Evolutionary conservation across 2,797 vertebrate species (phyloP), one percentile per base, ranked within the genome.

Genomic region (Diplodus sargus): DNA sequence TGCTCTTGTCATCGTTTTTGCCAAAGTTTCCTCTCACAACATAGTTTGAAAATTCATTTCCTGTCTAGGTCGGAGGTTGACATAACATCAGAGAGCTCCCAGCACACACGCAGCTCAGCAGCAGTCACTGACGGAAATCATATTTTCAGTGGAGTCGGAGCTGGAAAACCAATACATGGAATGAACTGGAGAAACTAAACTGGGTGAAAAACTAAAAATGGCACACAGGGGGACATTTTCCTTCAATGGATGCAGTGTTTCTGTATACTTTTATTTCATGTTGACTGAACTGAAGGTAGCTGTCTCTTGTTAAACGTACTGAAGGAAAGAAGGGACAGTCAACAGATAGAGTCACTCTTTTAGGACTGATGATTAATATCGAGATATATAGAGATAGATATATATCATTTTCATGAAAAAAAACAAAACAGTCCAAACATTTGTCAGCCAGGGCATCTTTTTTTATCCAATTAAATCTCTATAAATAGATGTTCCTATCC

Each of bases 11-110:
- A 34, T 68, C 4, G 4, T 65, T 59, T 63, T 51, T 74, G 47
- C 25, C n/a, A 68, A 59, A 68, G 1, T 6, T 67, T 14, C 17
- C 14, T 59, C 54, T 53, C 30, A 67, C 20, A 51, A 68, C 54
- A 53, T 16, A 22, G 70, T 76, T 70, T 49, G 7, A 74, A 58
- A 74, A 20, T 30, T 54, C 5, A 89, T 75, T 84, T 83, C 74
- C 82, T 87, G 73, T 81, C 79, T 16, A 67, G 78, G 74, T 89
- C 72, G 81, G 69, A 78, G 81, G 81, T 75, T 71, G 49, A 15
- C 13, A 65, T 14, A 85, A 78, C 79, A 86, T 17, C 63, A 47
- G 45, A 66, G 28, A 54, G 67, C 0, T 0, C 18, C 10, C 7
- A 63, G 3, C 48, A 52, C 11, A 56, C 15, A 60, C 28, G 39